Evolutionary conservation across 2,797 vertebrate species (phyloP).

Genomic region (Sebastes baramenuke): DNA sequence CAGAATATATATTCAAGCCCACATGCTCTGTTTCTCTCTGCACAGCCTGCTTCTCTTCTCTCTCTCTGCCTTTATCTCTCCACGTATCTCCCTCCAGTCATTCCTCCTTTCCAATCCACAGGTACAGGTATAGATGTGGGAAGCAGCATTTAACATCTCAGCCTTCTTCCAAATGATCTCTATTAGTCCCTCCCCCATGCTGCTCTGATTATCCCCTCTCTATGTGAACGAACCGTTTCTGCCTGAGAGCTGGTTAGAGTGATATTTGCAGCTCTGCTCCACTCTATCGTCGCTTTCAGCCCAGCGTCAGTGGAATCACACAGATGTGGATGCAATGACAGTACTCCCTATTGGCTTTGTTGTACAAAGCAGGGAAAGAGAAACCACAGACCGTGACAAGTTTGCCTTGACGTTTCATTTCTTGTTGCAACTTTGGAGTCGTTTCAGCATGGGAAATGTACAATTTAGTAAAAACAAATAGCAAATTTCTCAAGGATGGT

Average conservation of each 20-base stretch:
- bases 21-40: not conserved
- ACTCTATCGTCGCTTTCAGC: not conserved
- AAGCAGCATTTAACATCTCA: constrained; percentile 15
- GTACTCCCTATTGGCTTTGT: constrained; percentile 38
- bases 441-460: constrained; percentile 29
- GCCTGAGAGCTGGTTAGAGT: constrained; percentile 20
- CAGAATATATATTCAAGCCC: constrained; percentile 9
- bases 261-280: constrained; percentile 10
- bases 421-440: constrained; percentile 11
- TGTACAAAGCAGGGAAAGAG: constrained; percentile 3
- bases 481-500: constrained; percentile 15
- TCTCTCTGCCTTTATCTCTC: not conserved
- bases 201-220: constrained; percentile 24
- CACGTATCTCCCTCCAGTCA: not conserved
- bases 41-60: not conserved
- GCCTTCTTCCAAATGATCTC: constrained; percentile 14
- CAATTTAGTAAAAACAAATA: constrained; percentile 46
- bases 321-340: constrained; percentile 20
- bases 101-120: not conserved
- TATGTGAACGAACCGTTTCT: constrained; percentile 11
- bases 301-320: constrained; percentile 24
- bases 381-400: constrained; percentile 9
- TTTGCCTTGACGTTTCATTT: constrained; percentile 28
- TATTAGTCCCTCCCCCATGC: constrained; percentile 2
- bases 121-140: constrained; percentile 5